These are phyloP conservation scores for Heterocephalus glaber DNA, from an alignment of 2,113 vertebrate species.

Conservation along the genomic window DNA sequence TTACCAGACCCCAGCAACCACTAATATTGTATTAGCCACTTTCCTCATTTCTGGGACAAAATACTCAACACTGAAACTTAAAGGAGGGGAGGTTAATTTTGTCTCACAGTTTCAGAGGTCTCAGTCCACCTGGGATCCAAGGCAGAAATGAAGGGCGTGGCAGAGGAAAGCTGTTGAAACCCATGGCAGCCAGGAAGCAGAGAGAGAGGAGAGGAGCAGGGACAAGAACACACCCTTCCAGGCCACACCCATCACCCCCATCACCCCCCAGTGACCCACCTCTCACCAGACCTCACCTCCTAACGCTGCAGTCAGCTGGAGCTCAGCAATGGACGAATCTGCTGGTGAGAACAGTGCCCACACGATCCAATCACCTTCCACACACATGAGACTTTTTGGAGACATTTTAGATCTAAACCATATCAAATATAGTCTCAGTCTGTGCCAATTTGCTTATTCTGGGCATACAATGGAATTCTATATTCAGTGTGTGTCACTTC, in stretches of 20 bases:
- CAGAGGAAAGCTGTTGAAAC: not conserved
- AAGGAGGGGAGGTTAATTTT: not conserved
- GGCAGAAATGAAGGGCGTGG: not conserved
- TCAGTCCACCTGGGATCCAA: not conserved
- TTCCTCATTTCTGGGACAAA: not conserved
- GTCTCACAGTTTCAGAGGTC: not conserved
- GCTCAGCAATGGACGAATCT: not conserved
- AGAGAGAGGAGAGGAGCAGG: not conserved
- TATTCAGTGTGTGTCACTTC: not conserved
- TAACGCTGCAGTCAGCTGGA: not conserved
- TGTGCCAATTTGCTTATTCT: not conserved
- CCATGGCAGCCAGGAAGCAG: not conserved
- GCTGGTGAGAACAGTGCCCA: not conserved
- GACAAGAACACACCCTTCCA: not conserved
- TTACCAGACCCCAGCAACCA: not conserved
- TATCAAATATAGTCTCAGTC: not conserved
- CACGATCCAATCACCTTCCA: not conserved
- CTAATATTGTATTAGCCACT: not conserved
- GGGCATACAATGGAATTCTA: not conserved
- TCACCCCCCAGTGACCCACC: not conserved
- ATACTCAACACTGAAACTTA: not conserved
- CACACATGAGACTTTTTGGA: not conserved
- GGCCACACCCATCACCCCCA: not conserved
- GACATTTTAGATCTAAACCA: not conserved
- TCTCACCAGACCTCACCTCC: not conserved